Evolutionary conservation across 2,113 vertebrate species (phyloP).

Genomic region (Vulpes lagopus): DNA sequence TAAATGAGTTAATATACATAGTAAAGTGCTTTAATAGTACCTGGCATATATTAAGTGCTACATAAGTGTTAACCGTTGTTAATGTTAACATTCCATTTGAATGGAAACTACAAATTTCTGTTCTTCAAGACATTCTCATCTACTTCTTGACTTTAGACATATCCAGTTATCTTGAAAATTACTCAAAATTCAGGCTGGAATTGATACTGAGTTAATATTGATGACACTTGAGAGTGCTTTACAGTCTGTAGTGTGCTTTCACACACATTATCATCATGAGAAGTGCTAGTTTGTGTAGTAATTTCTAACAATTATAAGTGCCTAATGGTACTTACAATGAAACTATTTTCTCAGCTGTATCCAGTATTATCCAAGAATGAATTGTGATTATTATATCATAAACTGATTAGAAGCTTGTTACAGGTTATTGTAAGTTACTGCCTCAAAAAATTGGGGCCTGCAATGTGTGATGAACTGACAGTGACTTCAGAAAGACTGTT

Average conservation of each 20-base stretch:
- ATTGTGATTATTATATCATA: background rate
- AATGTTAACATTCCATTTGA: constrained; percentile 38
- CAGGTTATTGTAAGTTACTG: background rate
- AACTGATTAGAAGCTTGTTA: background rate
- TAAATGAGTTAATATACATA: constrained; percentile 32
- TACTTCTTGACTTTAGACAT: background rate
- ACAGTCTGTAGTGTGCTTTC: background rate
- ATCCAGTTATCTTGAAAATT: constrained; percentile 35
- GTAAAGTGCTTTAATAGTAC: constrained; percentile 29
- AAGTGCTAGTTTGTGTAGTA: background rate
- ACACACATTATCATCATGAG: background rate
- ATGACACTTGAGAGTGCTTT: background rate
- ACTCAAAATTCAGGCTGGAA: background rate
- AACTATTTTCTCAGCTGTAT: background rate
- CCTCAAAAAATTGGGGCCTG: background rate
- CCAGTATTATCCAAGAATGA: constrained; percentile 25
- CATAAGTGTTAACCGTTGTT: background rate
- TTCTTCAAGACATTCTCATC: background rate
- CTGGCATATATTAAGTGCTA: background rate
- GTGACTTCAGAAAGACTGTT: constrained; percentile 38
- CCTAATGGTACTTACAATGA: background rate
- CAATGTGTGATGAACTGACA: background rate
- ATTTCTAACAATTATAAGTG: background rate
- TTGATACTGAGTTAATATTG: constrained; percentile 36
- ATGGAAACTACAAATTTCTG: constrained; percentile 17